These are phyloP conservation scores for Echiichthys vipera DNA, from an alignment of 2,797 vertebrate genomes.

Conservation along the genomic window DNA sequence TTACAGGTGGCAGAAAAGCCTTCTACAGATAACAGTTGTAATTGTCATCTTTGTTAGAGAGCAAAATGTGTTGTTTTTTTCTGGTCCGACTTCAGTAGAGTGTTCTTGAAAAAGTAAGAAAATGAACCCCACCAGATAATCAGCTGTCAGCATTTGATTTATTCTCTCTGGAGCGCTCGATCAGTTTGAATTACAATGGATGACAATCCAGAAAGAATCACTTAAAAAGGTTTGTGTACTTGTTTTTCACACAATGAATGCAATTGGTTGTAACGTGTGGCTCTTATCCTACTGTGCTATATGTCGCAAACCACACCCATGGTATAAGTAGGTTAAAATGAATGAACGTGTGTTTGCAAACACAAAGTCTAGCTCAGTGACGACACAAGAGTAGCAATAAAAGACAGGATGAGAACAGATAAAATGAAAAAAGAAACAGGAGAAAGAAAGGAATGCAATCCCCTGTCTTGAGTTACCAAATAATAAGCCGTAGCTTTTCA, in stretches of 20 bases:
- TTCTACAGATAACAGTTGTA: constrained; percentile 40
- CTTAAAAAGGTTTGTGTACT: constrained; percentile 15
- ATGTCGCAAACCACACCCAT: constrained; percentile 1
- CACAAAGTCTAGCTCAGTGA: constrained; percentile 31
- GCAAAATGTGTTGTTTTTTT: constrained; percentile 47
- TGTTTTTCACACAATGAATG: constrained; percentile 23
- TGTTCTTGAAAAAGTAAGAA: constrained; percentile 31
- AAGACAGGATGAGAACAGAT: constrained; percentile 19
- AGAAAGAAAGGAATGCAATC: constrained; percentile 29
- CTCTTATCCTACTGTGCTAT: constrained; percentile 13
- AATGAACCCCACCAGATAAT: constrained; percentile 33
- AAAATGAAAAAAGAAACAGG: constrained; percentile 13
- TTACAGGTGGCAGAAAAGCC: constrained; percentile 57
- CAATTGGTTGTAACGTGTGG: constrained; percentile 14
- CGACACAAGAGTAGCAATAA: constrained; percentile 46
- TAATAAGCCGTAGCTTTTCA: constrained; percentile 58
- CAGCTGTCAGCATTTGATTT: constrained; percentile 18
- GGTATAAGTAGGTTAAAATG: constrained; percentile 33
- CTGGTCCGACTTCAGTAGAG: constrained; percentile 39
- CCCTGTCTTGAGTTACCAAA: constrained; percentile 47
- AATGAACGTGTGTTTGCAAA: constrained; percentile 44
- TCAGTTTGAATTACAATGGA: constrained; percentile 25
- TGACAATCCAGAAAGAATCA: constrained; percentile 38
- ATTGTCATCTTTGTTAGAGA: constrained; percentile 55
- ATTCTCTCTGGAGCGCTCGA: constrained; percentile 26